Conservation (phyloP, 2,797 vertebrate species). For the Glyptemys insculpta region DNA sequence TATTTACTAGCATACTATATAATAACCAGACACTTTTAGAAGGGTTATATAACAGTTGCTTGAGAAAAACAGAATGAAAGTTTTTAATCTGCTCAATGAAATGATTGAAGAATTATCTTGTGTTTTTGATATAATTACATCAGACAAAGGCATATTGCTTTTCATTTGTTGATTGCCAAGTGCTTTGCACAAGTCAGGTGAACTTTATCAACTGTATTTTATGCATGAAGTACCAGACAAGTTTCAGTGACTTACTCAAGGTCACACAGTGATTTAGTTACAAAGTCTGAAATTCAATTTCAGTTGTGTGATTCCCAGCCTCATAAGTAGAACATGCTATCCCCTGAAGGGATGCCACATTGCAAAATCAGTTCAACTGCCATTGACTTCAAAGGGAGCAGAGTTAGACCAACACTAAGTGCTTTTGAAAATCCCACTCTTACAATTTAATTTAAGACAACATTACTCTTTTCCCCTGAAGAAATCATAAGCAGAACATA, state of each 20-base stretch:
- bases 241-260: background rate
- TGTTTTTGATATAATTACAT: background rate
- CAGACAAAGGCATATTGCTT: background rate
- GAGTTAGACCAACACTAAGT: background rate
- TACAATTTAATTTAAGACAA: background rate
- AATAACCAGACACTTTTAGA: background rate
- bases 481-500: too few relatives aligned
- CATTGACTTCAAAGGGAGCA: background rate
- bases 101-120: background rate
- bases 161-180: background rate
- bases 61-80: background rate
- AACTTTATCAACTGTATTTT: background rate
- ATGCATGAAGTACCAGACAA: background rate
- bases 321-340: background rate
- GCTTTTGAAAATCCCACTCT: background rate
- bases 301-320: background rate
- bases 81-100: background rate
- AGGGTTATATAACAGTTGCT: background rate
- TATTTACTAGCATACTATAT: background rate
- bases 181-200: background rate
- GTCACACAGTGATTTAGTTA: background rate
- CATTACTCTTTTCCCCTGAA: too few relatives aligned
- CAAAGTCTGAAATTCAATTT: background rate
- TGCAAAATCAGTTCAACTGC: background rate
- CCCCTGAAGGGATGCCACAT: background rate